phyloP scores from a whole-genome alignment of 2,888 invertebrate genomes.

The Hartigia nigra region DNA sequence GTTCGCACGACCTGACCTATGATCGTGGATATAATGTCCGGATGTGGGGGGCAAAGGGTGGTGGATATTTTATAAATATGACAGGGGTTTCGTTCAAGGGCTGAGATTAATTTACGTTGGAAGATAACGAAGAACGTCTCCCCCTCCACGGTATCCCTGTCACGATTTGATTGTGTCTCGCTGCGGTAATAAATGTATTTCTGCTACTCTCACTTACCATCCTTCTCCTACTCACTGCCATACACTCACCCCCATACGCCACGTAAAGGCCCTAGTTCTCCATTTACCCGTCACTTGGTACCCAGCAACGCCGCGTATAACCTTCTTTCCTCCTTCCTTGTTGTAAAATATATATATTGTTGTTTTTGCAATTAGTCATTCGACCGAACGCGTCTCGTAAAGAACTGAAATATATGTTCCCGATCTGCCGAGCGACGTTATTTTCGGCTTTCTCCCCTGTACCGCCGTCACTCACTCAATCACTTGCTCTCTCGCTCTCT shows the following conservation, averaged over 20 bases:
- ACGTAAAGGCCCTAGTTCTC: background rate
- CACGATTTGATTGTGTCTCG: conserved; percentile 61
- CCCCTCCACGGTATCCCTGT: conserved; percentile 37
- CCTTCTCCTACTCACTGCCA: conserved; percentile 19
- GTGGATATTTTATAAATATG: conserved; percentile 55
- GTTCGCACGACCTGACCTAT: background rate
- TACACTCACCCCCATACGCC: background rate
- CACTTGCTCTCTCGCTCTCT: background rate
- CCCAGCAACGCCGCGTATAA: background rate
- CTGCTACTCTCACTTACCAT: conserved; percentile 30
- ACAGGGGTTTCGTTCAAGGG: conserved; percentile 24
- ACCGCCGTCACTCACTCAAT: background rate
- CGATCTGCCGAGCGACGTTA: conserved; percentile 50
- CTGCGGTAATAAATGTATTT: conserved; percentile 58
- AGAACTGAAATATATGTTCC: conserved; percentile 56
- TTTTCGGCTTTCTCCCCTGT: conserved; percentile 40
- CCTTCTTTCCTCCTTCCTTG: conserved; percentile 35
- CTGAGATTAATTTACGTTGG: conserved; percentile 62
- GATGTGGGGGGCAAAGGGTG: background rate
- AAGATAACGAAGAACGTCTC: conserved; percentile 61
- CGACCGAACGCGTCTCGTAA: conserved; percentile 54
- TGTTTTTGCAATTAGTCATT: conserved; percentile 64
- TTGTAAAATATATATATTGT: conserved; percentile 61
- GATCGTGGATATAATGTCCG: background rate
- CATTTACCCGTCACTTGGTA: background rate